These are phyloP conservation scores for Serranus cabrilla DNA, from an alignment of 2,797 vertebrate species.

Conservation along the genomic window DNA sequence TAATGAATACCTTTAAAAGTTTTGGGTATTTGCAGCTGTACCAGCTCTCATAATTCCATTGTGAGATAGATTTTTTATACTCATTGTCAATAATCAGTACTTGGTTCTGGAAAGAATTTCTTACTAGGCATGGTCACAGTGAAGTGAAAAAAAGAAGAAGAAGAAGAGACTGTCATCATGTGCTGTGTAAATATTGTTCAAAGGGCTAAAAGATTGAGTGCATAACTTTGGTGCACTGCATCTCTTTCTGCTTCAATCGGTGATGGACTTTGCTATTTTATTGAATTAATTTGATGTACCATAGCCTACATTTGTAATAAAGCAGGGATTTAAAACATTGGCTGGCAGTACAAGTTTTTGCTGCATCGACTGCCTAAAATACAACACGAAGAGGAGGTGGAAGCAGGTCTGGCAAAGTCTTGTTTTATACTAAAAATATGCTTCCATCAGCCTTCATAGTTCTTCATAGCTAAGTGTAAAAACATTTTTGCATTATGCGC, in stretches of 20 bases:
- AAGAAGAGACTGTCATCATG: no score
- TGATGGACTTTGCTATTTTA: neutral
- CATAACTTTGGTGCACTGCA: neutral
- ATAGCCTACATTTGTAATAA: neutral
- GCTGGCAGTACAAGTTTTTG: neutral
- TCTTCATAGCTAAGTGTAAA: neutral
- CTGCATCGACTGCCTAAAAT: constrained; percentile 3
- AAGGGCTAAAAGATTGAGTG: neutral
- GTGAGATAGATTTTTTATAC: neutral
- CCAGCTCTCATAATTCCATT: neutral
- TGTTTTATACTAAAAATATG: constrained; percentile 21
- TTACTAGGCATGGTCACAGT: neutral
- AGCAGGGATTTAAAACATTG: neutral
- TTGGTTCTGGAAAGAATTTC: neutral
- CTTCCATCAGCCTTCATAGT: constrained; percentile 14
- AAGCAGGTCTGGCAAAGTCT: neutral
- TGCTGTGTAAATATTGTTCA: neutral
- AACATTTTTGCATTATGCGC: neutral
- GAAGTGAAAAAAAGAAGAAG: neutral
- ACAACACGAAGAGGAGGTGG: constrained; percentile 11
- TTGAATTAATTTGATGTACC: neutral
- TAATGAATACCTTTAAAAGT: constrained; percentile 3
- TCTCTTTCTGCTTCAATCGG: neutral
- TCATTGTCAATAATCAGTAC: neutral
- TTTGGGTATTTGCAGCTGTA: neutral